A percentile compares a stretch with the other conserved stretches of the same genome.
Evolutionary conservation across 2,888 invertebrate genomes (phyloP).

Genomic region (Linnaemya vulpina): DNA sequence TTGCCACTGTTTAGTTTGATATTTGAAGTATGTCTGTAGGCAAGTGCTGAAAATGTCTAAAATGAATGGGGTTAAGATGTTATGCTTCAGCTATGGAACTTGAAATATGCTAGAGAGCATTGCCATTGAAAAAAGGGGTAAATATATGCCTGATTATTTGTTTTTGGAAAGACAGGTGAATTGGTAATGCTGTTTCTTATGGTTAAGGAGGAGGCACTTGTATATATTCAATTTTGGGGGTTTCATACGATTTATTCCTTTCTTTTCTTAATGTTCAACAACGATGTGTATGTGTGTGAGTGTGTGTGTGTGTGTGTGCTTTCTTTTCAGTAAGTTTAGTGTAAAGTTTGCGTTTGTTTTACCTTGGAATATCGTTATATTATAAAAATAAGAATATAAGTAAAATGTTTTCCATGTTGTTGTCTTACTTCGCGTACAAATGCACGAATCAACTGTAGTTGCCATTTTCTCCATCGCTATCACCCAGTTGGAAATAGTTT

Average conservation of each 20-base stretch:
- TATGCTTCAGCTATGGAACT: no score
- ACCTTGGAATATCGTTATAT: neutral
- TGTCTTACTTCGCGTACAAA: neutral
- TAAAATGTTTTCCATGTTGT: neutral
- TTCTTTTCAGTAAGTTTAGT: neutral
- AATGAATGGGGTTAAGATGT: no score
- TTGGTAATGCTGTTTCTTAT: no score
- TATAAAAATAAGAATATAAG: neutral
- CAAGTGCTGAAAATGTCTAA: no score
- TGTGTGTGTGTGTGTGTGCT: no score
- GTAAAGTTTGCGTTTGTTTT: neutral
- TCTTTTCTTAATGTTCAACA: neutral
- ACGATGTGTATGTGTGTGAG: neutral
- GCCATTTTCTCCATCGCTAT: slow-evolving; percentile 68
- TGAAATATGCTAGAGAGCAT: no score
- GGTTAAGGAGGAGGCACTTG: slow-evolving; percentile 67
- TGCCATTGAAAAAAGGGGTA: no score
- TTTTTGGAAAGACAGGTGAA: no score
- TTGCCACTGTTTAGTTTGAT: no score
- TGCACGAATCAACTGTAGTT: slow-evolving; percentile 65
- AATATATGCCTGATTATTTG: no score
- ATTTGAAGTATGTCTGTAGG: no score
- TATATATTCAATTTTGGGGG: slow-evolving; percentile 12
- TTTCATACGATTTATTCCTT: neutral
- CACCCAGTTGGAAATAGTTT: slow-evolving; percentile 58